Conservation (phyloP, 2,113 vertebrate genomes). For the Copsychus sechellarum region DNA sequence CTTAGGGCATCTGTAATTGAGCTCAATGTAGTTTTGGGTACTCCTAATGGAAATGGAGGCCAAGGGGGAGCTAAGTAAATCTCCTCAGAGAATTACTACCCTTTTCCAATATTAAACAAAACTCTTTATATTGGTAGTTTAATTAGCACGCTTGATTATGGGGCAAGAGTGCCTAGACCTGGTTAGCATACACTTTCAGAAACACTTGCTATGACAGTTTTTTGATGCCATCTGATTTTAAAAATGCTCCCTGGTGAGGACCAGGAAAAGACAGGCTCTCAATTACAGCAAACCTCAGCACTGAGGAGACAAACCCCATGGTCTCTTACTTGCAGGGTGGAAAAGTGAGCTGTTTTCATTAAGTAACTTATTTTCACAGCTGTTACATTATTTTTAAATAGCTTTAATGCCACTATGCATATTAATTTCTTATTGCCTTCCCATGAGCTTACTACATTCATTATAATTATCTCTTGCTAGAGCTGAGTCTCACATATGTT, state of each 20-base stretch:
- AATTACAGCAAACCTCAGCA: neutral
- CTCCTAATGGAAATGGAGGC: conserved; percentile 1
- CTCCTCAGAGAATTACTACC: neutral
- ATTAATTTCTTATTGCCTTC: conserved; percentile 68
- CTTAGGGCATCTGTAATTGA: conserved; percentile 15
- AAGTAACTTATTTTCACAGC: conserved; percentile 67
- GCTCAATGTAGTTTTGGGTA: neutral
- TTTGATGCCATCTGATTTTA: neutral
- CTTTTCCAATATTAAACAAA: conserved; percentile 6
- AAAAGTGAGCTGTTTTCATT: conserved; percentile 69
- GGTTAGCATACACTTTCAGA: neutral
- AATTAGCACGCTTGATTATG: neutral
- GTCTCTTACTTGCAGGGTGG: neutral
- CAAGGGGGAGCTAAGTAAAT: neutral
- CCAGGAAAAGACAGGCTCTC: neutral
- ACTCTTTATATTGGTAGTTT: neutral
- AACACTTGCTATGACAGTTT: neutral
- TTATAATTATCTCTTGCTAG: conserved; percentile 32
- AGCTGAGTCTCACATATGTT: neutral
- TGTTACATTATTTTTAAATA: conserved; percentile 72
- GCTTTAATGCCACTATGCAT: conserved; percentile 65
- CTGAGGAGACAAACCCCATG: neutral
- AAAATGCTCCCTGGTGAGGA: neutral
- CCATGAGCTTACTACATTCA: conserved; percentile 52
- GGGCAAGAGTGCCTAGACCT: neutral